Evolutionary conservation across 2,888 invertebrate species (phyloP), one percentile per base, ranked within the genome.

Genomic region (Drosophila melanosoma): DNA sequence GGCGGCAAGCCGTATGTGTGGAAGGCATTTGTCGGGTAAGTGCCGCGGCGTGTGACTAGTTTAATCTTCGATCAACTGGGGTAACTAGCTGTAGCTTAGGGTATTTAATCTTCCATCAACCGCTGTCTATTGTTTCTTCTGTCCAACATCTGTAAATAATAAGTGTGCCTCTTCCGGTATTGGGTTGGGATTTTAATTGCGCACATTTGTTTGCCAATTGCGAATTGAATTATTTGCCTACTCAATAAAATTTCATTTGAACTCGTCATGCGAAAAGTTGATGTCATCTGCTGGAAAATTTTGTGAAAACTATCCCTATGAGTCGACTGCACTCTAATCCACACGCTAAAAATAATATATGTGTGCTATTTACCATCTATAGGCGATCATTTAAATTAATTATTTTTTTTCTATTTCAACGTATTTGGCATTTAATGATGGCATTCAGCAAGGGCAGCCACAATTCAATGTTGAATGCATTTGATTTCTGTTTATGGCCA

Each of bases 1-100:
- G 93, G 49, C 93, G 93, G 75, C 94, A 94, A 80, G 96, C 96
- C 54, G 95, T 97, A 59, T 97, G 97, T 90, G 96, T 97, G 60
- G 95, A 96, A 83, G 97, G 97, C 68, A 94, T 95, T 82, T 97
- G 97, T 93, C 96, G 96, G 96, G 97, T 97, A 94, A 94, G 95
- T 93, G 54, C 32, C 7, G 23, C 12, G 12, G 4, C n/a, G 11
- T n/a, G 29, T 51, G 10, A 20, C 29, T 36, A 32, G 42, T 59
- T 48, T 51, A 29, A n/a, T 26, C 3, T 52, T 52, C 45, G 26
- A 7, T 29, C 1, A 20, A 29, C 7, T 10, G 20, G 20, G 8
- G 15, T 45, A 8, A 45, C 3, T 45, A 23, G 3, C 2, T n/a
- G 6, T 12, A 32, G 6, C 1, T 17, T 48, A 40, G 56, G 23